phyloP scores from a whole-genome alignment of 1,140 invertebrate genomes.

The Manduca sexta region DNA sequence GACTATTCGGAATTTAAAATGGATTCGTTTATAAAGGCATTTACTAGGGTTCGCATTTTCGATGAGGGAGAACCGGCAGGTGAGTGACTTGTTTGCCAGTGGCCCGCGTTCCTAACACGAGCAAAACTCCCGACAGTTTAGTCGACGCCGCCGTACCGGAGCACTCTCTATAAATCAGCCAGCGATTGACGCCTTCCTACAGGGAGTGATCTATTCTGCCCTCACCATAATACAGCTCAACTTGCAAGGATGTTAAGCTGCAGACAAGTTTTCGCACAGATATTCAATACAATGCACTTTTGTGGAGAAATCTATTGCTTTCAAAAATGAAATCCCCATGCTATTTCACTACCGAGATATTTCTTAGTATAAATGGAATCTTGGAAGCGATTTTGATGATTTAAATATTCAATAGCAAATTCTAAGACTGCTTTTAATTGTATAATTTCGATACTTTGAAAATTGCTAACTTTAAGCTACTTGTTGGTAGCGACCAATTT shows the following conservation, averaged over 20 bases:
- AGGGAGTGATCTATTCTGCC: conserved; percentile 68
- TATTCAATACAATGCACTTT: conserved; percentile 17
- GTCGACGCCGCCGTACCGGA: conserved; percentile 39
- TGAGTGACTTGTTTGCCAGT: conserved; percentile 70
- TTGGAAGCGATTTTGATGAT: background rate
- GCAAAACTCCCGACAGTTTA: conserved; percentile 64
- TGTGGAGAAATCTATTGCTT: background rate
- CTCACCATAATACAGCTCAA: conserved; percentile 61
- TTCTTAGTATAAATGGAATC: background rate
- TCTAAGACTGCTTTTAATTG: background rate
- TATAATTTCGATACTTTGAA: no score
- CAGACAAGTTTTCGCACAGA: conserved; percentile 19
- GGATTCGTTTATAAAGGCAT: conserved; percentile 68
- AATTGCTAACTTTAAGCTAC: no score
- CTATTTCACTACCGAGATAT: background rate
- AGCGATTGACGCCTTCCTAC: conserved; percentile 68
- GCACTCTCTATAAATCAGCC: conserved; percentile 65
- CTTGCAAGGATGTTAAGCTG: conserved; percentile 47
- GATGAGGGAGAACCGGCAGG: conserved; percentile 61
- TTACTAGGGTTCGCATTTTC: conserved; percentile 64
- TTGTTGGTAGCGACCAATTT: no score
- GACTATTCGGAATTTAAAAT: conserved; percentile 68
- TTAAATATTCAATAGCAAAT: background rate
- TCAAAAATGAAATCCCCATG: background rate
- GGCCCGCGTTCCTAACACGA: conserved; percentile 45